Percentiles rank a stretch among this genome's conserved stretches.
Evolutionary conservation across 2,113 vertebrate genomes (phyloP).

Genomic region (Rhinoptilus africanus): DNA sequence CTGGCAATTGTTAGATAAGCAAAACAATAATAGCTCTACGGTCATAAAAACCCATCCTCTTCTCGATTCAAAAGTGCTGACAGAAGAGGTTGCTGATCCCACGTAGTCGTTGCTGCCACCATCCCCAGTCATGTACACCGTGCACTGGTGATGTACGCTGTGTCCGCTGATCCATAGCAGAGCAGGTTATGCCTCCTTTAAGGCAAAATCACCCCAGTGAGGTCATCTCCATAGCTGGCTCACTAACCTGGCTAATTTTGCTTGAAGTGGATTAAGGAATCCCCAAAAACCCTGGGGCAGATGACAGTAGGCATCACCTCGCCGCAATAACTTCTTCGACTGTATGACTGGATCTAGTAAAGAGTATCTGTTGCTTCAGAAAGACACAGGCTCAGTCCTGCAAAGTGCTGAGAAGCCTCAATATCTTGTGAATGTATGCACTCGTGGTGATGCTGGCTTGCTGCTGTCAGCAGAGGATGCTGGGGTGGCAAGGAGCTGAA

Average conservation of each 20-base stretch:
- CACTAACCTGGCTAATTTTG: not conserved
- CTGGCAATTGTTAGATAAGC: not conserved
- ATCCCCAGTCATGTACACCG: rapidly evolving
- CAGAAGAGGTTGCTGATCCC: not conserved
- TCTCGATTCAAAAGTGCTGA: not conserved
- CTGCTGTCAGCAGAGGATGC: not conserved
- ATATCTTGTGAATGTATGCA: not conserved
- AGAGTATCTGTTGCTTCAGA: not conserved
- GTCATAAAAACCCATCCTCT: not conserved
- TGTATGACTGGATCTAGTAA: not conserved
- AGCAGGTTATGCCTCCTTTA: not conserved
- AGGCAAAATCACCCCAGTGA: not conserved
- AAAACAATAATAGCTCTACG: not conserved
- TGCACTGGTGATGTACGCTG: not conserved
- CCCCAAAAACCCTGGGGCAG: not conserved
- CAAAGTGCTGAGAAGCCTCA: not conserved
- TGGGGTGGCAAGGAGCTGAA: not conserved
- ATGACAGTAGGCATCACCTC: not conserved
- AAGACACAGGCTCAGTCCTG: not conserved
- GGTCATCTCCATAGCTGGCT: not conserved
- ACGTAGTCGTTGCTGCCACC: not conserved
- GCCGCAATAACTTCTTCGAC: not conserved
- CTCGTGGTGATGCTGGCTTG: not conserved
- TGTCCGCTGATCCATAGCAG: not conserved
- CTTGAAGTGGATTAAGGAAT: not conserved